Conservation (phyloP, 2,888 invertebrate species). For the Rutpela maculata region DNA sequence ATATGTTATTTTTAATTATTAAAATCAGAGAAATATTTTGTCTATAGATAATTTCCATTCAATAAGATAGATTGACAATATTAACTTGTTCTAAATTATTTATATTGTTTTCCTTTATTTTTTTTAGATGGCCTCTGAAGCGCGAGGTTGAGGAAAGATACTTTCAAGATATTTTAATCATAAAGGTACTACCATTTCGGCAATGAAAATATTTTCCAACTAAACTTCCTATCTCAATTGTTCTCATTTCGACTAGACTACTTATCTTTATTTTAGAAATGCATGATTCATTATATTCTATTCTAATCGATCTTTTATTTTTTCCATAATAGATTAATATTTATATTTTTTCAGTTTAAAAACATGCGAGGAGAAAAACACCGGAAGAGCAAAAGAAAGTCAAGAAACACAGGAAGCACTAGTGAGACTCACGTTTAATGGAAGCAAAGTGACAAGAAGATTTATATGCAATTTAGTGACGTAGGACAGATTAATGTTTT, state of each 20-base stretch:
- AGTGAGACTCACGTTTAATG: conserved; percentile 30
- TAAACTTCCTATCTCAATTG: not conserved
- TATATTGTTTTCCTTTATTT: conserved; percentile 1
- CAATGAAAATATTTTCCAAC: not conserved
- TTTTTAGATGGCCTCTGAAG: not conserved
- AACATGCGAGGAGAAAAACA: not conserved
- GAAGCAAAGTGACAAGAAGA: not conserved
- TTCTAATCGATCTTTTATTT: not conserved
- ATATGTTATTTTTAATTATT: no score
- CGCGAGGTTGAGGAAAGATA: not conserved
- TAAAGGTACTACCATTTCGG: not conserved
- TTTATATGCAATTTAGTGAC: not conserved
- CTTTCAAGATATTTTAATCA: not conserved
- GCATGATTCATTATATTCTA: not conserved
- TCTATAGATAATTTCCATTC: no score
- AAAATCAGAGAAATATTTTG: no score
- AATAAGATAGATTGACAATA: no score
- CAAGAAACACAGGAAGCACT: not conserved
- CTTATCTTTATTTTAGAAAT: not conserved
- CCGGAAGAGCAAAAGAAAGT: not conserved
- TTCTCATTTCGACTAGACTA: not conserved
- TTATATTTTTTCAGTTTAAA: conserved; percentile 19
- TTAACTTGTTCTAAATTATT: not conserved
- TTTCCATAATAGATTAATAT: not conserved
- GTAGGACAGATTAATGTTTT: conserved; percentile 4